Base-by-base conservation (phyloP, 1,140 invertebrate species). In the Anastatus disparis region DNA sequence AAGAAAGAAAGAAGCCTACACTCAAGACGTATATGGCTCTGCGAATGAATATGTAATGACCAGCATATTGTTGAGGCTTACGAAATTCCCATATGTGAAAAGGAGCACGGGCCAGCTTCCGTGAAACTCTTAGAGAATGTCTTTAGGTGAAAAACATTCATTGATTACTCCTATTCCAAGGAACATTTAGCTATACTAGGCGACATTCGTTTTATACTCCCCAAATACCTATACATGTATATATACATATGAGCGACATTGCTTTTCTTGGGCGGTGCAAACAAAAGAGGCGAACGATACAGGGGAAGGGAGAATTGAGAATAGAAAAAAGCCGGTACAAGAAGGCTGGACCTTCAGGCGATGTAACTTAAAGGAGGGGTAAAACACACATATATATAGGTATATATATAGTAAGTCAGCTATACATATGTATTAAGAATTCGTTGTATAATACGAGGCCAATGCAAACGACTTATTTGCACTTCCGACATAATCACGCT, bases 401-500 rank as follows among this genome's bases (percentile, higher is more conserved):
- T 10, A 10, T 35, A 6, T 10, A 35, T 10, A 35, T 10, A 35
- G 31, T 6, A 35, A 35, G 4, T 6, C 31, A 10, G n/a, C n/a
- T 10, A 35, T 35, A 35, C 31, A 35, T 10, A n/a, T n/a, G n/a
- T n/a, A n/a, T n/a, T n/a, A n/a, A n/a, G n/a, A n/a, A n/a, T n/a
- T n/a, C n/a, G n/a, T n/a, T n/a, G 48, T 22, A 1, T 1, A 8
- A 9, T 17, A 17, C 29, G 42, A 29, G 44, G 29, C 46, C 46
- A 22, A 50, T 50, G 29, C 61, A 35, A 63, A 63, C 67, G 71
- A 61, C 74, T 72, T 79, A 78, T 81, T 79, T 78, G 76, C 75
- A 62, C 76, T 74, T 71, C 74, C 69, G 64, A 71, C 74, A 76
- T 80, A 80, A 81, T 80, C 75, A 74, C 50, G 46, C 66, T 71